Percentiles rank a stretch among this genome's conserved stretches.
Evolutionary conservation across 2,888 invertebrate genomes (phyloP).

Genomic region (Andrena chrysosceles): DNA sequence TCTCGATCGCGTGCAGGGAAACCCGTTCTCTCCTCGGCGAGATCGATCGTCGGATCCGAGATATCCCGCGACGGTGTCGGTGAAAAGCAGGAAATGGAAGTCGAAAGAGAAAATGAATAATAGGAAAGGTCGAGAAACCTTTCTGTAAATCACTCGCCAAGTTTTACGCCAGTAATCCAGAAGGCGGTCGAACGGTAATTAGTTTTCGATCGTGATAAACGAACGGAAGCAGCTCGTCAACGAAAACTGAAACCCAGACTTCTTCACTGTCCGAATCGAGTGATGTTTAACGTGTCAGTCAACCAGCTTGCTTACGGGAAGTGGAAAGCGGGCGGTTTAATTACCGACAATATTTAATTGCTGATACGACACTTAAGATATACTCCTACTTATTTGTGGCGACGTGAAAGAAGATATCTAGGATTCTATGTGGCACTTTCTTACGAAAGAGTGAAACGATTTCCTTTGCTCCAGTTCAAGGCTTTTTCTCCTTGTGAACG

Average conservation of each 20-base stretch:
- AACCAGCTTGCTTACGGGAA: neutral
- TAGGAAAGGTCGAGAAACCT: conserved; percentile 59
- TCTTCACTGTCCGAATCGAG: neutral
- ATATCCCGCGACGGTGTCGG: conserved; percentile 44
- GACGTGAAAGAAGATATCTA: neutral
- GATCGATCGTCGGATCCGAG: conserved; percentile 67
- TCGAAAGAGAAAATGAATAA: conserved; percentile 64
- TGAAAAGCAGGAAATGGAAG: conserved; percentile 66
- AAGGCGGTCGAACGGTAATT: neutral
- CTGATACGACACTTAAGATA: conserved; percentile 1
- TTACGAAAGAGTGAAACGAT: conserved; percentile 30
- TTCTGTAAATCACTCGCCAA: conserved; percentile 55
- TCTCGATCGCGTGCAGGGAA: conserved; percentile 72
- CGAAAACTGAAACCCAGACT: neutral
- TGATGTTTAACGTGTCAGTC: neutral
- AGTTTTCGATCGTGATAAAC: neutral
- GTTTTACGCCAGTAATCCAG: conserved; percentile 23
- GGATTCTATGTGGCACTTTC: conserved; percentile 1
- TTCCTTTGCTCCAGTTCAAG: conserved; percentile 35
- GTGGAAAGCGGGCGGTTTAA: conserved; percentile 13
- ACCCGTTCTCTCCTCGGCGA: conserved; percentile 71
- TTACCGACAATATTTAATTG: conserved; percentile 2
- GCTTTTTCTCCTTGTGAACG: neutral
- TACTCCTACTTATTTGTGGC: neutral
- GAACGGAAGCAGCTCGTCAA: conserved; percentile 9